phyloP scores from a whole-genome alignment of 2,113 vertebrate species.

The Circaetus gallicus region DNA sequence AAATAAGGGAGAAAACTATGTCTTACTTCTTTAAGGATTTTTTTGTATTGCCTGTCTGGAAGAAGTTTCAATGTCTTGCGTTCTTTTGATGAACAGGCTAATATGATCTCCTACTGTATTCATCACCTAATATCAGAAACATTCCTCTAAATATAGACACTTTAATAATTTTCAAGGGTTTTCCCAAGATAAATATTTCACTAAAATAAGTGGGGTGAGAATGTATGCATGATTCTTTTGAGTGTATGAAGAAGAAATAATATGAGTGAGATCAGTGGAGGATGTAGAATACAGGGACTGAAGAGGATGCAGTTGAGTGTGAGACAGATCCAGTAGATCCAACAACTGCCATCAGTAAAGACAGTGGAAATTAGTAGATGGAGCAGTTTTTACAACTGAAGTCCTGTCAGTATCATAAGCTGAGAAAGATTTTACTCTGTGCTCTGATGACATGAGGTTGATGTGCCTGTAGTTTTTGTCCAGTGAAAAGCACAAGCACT shows the following conservation, averaged over 20 bases:
- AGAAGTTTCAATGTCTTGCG: neutral
- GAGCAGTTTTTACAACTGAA: neutral
- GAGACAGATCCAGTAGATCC: neutral
- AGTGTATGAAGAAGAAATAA: neutral
- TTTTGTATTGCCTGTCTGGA: neutral
- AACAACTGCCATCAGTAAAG: neutral
- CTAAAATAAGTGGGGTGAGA: neutral
- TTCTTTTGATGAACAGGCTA: neutral
- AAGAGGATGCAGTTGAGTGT: neutral
- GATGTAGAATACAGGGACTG: neutral
- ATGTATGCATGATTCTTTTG: neutral
- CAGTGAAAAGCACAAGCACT: neutral
- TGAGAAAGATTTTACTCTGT: neutral
- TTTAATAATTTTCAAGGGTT: neutral
- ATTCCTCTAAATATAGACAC: neutral
- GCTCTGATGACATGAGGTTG: neutral
- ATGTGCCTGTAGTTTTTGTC: neutral
- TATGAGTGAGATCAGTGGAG: neutral
- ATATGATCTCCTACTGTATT: neutral
- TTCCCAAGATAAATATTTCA: neutral
- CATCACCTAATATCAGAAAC: neutral
- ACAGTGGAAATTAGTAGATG: neutral
- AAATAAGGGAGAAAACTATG: neutral
- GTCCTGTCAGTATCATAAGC: neutral
- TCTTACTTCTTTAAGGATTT: neutral